Evolutionary conservation across 2,113 vertebrate species (phyloP).

Genomic region (Callionymus lyra): DNA sequence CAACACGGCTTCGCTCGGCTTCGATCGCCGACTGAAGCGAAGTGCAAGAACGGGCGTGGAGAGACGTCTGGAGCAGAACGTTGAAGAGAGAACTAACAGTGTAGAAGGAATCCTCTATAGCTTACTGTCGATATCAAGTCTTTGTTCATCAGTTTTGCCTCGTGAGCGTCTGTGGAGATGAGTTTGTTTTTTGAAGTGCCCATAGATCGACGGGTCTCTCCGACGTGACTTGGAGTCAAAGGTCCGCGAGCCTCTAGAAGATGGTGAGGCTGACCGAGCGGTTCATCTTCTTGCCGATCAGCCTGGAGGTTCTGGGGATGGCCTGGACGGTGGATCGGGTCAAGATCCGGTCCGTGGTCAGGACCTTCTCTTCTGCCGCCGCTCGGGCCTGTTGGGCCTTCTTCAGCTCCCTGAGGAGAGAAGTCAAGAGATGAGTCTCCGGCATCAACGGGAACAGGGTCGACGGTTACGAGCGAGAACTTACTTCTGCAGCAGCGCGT

Average conservation of each 20-base stretch:
- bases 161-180: too few relatives aligned
- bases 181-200: too few relatives aligned
- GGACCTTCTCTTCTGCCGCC: constrained; percentile 83
- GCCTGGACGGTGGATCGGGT: constrained; percentile 84
- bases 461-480: too few relatives aligned
- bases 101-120: too few relatives aligned
- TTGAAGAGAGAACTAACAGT: too few relatives aligned
- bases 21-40: too few relatives aligned
- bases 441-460: background rate
- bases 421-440: background rate
- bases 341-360: constrained; percentile 81
- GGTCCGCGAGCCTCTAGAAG: constrained; percentile 64
- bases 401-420: constrained; percentile 82
- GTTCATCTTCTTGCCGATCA: constrained; percentile 96
- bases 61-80: too few relatives aligned
- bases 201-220: too few relatives aligned
- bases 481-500: constrained; percentile 92
- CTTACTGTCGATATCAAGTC: too few relatives aligned
- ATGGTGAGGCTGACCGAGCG: constrained; percentile 93
- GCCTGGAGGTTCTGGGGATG: constrained; percentile 73
- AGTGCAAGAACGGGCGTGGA: too few relatives aligned
- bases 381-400: constrained; percentile 93
- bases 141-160: too few relatives aligned
- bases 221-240: background rate
- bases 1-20: too few relatives aligned